A percentile compares a stretch with the other conserved stretches of the same genome.
These are phyloP conservation scores for Trogon surrucura DNA, from an alignment of 2,113 vertebrate genomes.

Conservation along the genomic window DNA sequence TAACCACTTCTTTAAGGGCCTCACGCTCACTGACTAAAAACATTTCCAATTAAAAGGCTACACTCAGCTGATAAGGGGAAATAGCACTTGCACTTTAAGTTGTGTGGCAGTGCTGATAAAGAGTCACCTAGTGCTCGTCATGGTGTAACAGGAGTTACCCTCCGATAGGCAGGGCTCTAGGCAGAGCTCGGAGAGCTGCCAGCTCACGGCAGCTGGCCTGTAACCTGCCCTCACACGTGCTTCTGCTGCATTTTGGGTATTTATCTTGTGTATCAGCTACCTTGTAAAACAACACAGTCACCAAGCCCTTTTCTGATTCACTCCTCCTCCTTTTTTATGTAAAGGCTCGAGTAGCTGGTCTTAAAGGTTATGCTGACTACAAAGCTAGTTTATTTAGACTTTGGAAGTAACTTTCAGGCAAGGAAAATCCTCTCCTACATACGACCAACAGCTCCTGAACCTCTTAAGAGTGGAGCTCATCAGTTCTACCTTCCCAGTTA, in stretches of 20 bases:
- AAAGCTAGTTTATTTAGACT: not conserved
- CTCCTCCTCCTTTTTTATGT: not conserved
- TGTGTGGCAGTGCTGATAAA: constrained; percentile 43
- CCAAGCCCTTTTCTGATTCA: not conserved
- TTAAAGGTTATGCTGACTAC: not conserved
- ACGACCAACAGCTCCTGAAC: not conserved
- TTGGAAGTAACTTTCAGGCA: not conserved
- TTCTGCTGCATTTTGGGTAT: not conserved
- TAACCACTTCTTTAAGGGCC: not conserved
- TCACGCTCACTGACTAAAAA: not conserved
- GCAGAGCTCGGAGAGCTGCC: not conserved
- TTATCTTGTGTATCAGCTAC: not conserved
- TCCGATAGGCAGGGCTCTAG: not conserved
- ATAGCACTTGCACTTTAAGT: not conserved
- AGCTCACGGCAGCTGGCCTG: not conserved
- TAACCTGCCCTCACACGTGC: not conserved
- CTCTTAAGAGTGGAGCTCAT: not conserved
- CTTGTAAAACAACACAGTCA: not conserved
- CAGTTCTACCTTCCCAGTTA: not conserved
- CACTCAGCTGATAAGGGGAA: not conserved
- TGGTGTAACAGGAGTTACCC: not conserved
- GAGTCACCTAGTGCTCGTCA: not conserved
- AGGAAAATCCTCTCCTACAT: not conserved
- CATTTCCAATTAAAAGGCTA: not conserved
- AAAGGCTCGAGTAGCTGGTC: not conserved